A percentile compares a stretch with the other conserved stretches of the same genome.
Conservation (phyloP, 2,888 invertebrate species). For the Hydraecia micacea region DNA sequence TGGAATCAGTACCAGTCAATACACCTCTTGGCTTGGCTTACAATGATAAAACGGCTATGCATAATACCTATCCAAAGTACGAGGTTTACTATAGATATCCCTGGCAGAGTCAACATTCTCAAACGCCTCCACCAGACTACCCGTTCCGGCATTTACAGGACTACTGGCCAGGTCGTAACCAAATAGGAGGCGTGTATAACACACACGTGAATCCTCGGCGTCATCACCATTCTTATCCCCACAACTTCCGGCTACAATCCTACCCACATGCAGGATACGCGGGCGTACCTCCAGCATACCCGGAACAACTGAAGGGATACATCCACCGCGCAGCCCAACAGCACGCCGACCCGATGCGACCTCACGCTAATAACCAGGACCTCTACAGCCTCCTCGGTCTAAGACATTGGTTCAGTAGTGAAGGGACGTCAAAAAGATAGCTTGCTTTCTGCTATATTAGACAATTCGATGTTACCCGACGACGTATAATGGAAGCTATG, state of each 20-base stretch:
- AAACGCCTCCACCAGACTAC: conserved; percentile 83
- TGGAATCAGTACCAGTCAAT: conserved; percentile 64
- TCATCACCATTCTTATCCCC: conserved; percentile 86
- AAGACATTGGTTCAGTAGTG: conserved; percentile 88
- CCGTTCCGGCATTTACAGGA: conserved; percentile 87
- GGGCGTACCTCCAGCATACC: conserved; percentile 75
- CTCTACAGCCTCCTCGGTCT: conserved; percentile 86
- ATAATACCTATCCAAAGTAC: conserved; percentile 72
- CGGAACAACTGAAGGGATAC: conserved; percentile 78
- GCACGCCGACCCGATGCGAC: conserved; percentile 76
- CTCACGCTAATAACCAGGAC: conserved; percentile 81
- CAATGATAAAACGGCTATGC: conserved; percentile 63
- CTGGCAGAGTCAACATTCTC: conserved; percentile 84
- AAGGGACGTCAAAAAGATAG: conserved; percentile 88
- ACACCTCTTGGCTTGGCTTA: conserved; percentile 61
- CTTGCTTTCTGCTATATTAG: conserved; percentile 75
- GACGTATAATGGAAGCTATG: conserved; percentile 89
- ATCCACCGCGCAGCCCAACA: conserved; percentile 78
- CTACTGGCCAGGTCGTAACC: conserved; percentile 85
- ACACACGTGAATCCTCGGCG: conserved; percentile 85
- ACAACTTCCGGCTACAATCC: conserved; percentile 80
- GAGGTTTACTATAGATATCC: conserved; percentile 83
- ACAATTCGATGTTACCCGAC: conserved; percentile 90
- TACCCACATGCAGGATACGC: conserved; percentile 75
- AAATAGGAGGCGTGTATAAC: conserved; percentile 84